These are phyloP conservation scores for Platorchestia sp. DNA, from an alignment of 1,140 invertebrate genomes.

Conservation along the genomic window DNA sequence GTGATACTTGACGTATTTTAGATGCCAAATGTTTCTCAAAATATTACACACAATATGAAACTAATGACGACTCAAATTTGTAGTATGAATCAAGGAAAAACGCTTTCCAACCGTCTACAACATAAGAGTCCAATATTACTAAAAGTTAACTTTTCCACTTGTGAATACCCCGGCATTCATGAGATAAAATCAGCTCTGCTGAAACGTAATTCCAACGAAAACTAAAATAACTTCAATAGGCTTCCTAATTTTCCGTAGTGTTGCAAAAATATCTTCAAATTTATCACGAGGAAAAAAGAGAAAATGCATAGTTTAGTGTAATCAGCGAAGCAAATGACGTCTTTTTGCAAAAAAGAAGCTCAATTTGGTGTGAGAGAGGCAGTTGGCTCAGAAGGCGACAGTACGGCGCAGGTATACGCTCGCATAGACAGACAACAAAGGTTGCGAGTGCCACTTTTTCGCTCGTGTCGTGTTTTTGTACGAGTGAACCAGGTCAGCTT, in stretches of 20 bases:
- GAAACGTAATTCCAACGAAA: neutral
- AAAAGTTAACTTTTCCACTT: neutral
- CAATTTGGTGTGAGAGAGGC: neutral
- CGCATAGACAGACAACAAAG: neutral
- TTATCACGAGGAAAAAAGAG: neutral
- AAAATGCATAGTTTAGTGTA: neutral
- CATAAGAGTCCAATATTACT: neutral
- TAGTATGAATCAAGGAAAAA: too few species aligned
- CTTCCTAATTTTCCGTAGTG: too few species aligned
- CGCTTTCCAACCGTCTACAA: neutral
- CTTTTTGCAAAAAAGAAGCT: neutral
- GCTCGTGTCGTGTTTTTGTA: neutral
- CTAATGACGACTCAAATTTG: too few species aligned
- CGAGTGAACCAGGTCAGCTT: conserved; percentile 11
- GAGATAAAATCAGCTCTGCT: neutral
- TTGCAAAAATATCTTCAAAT: neutral
- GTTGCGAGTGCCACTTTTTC: neutral
- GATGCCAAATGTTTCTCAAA: too few species aligned
- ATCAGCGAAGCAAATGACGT: neutral
- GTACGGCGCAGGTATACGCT: neutral
- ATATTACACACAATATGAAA: too few species aligned
- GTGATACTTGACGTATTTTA: too few species aligned
- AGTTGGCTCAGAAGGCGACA: neutral
- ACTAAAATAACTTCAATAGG: neutral
- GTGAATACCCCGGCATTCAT: neutral